Conservation (phyloP, 2,888 invertebrate genomes). For the Sturmia bella region DNA sequence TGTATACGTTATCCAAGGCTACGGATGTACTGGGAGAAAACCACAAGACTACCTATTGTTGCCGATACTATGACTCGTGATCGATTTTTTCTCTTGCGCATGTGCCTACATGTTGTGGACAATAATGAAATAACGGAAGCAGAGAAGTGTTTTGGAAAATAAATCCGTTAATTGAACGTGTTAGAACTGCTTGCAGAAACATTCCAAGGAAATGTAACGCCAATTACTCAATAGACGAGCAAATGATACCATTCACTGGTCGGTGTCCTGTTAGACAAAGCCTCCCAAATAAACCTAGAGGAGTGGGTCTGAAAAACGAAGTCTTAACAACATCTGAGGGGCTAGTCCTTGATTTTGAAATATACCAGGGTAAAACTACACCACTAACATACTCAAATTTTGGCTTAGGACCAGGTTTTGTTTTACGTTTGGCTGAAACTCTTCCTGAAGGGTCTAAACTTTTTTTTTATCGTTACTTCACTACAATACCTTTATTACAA, state of each 20-base stretch:
- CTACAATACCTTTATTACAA: slow-evolving; percentile 55
- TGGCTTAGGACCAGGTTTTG: slow-evolving; percentile 56
- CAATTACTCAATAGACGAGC: slow-evolving; percentile 62
- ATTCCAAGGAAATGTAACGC: slow-evolving; percentile 52
- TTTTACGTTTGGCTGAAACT: slow-evolving; percentile 59
- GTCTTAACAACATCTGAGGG: too few species aligned
- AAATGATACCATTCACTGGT: too few species aligned
- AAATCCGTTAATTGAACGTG: slow-evolving; percentile 56
- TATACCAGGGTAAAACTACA: slow-evolving; percentile 54
- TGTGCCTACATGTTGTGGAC: slow-evolving; percentile 60
- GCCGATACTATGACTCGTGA: slow-evolving; percentile 54
- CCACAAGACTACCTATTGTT: too few species aligned
- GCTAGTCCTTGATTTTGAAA: slow-evolving; percentile 49
- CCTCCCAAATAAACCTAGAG: slow-evolving; percentile 56
- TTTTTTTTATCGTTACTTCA: slow-evolving; percentile 46
- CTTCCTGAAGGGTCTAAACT: slow-evolving; percentile 51
- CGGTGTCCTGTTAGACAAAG: slow-evolving; percentile 53
- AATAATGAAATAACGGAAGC: slow-evolving; percentile 54
- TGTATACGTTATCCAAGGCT: too few species aligned
- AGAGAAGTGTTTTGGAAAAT: slow-evolving; percentile 53
- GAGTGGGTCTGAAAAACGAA: too few species aligned
- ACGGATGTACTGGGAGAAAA: too few species aligned
- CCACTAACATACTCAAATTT: slow-evolving; percentile 30
- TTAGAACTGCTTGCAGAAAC: slow-evolving; percentile 44
- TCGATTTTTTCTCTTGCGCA: slow-evolving; percentile 47